Evolutionary conservation across 2,797 vertebrate genomes (phyloP), one percentile per base, ranked within the genome.

Genomic region (Percopsis omiscomaycus): DNA sequence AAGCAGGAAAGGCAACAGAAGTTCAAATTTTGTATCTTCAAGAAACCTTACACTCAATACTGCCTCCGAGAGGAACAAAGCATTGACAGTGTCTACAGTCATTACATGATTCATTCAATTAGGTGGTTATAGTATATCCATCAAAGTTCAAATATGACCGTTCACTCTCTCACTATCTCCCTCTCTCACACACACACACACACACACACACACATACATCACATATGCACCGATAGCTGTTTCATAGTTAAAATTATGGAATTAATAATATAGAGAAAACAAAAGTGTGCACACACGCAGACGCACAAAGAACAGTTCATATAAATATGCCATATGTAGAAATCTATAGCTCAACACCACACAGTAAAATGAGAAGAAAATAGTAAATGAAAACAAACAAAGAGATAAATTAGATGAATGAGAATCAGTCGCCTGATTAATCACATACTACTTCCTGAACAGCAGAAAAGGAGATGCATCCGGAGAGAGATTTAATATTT

Each of bases 231-330:
- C n/a, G 42, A 9, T 42, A 8, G 37, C 37, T 42, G 37, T 42
- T 42, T 42, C 37, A 42, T 42, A 8, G 37, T 42, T 42, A 84
- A 90, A 89, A 87, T 81, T 1, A 83, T 78, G 80, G 84, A 82
- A 75, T 78, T 73, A 73, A 67, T 75, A 75, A 84, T 77, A 84
- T 66, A 82, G 45, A 66, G 46, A 37, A 87, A 87, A 84, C 81
- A 28, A 62, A 74, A 78, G 70, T 78, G 80, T 83, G 78, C 76
- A 79, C 64, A 71, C 37, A 42, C 2, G 8, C 37, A 42, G 37
- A 42, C 37, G 9, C 32, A 37, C 32, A 42, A 42, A 42, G 8
- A 42, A 8, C 37, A 42, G 37, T 42, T 42, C 8, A 42, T 42
- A 42, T 42, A 9, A 42, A 42, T 42, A 42, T 42, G 37, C 37